phyloP scores from a whole-genome alignment of 2,113 vertebrate genomes.

The Otus sunia region DNA sequence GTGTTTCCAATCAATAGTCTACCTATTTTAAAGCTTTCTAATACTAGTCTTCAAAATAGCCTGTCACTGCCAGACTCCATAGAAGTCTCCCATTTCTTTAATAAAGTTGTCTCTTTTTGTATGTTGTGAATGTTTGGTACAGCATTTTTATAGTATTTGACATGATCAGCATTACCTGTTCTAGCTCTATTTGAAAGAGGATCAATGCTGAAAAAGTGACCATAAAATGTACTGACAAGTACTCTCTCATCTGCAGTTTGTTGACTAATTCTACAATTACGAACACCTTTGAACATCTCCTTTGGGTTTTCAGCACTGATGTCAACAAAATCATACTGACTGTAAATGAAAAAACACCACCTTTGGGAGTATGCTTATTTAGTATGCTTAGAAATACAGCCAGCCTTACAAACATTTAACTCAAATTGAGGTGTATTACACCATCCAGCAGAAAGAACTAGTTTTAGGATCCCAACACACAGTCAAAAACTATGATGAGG shows the following conservation, averaged over 20 bases:
- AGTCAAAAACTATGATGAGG: background rate
- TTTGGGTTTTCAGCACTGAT: background rate
- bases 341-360: background rate
- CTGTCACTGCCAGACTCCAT: background rate
- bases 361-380: background rate
- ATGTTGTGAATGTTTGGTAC: background rate
- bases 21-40: background rate
- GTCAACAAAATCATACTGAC: background rate
- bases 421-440: background rate
- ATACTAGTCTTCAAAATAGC: background rate
- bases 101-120: background rate
- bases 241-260: background rate
- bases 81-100: background rate
- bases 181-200: background rate
- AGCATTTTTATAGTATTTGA: background rate
- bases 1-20: background rate
- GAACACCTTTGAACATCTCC: background rate
- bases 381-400: background rate
- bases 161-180: background rate
- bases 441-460: background rate
- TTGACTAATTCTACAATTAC: background rate
- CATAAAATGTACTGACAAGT: background rate
- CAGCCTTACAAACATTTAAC: background rate
- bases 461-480: background rate
- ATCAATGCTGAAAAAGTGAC: background rate